These are phyloP conservation scores for Ectemnius lituratus DNA, from an alignment of 2,888 invertebrate species.

Conservation along the genomic window DNA sequence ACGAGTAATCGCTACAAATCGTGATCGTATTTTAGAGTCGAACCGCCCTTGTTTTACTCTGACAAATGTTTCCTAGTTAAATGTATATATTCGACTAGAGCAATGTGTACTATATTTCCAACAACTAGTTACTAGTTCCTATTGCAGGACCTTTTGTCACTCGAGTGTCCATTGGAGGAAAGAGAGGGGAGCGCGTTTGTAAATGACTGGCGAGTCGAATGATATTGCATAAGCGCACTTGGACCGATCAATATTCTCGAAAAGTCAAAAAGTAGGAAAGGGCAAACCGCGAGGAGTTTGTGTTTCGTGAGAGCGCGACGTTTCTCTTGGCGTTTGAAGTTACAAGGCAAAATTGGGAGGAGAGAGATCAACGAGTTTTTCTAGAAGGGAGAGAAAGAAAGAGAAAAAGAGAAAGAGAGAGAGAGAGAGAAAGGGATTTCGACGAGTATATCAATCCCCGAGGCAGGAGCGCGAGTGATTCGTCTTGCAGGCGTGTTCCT, in stretches of 20 bases:
- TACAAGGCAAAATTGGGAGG: too few relatives aligned
- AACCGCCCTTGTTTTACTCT: background rate
- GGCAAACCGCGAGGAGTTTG: background rate
- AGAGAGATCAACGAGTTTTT: too few relatives aligned
- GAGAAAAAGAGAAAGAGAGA: too few relatives aligned
- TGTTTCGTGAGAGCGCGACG: background rate
- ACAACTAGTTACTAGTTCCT: background rate
- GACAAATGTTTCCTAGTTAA: background rate
- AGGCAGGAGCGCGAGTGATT: background rate
- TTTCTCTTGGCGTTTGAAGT: background rate
- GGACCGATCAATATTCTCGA: background rate
- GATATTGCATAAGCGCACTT: conserved; percentile 6
- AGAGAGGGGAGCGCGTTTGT: background rate
- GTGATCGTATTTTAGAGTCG: conserved; percentile 35
- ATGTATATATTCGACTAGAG: too few relatives aligned
- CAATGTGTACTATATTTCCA: too few relatives aligned
- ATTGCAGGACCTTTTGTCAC: background rate
- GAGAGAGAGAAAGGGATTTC: too few relatives aligned
- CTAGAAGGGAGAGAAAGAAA: too few relatives aligned
- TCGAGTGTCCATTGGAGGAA: background rate
- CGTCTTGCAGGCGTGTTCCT: background rate
- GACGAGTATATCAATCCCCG: too few relatives aligned
- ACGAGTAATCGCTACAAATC: conserved; percentile 39
- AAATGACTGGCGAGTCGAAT: background rate
- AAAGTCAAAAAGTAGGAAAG: background rate